Percentiles rank a stretch among this genome's conserved stretches.
Conservation (phyloP, 2,888 invertebrate genomes). For the Ophioninae sp. region DNA sequence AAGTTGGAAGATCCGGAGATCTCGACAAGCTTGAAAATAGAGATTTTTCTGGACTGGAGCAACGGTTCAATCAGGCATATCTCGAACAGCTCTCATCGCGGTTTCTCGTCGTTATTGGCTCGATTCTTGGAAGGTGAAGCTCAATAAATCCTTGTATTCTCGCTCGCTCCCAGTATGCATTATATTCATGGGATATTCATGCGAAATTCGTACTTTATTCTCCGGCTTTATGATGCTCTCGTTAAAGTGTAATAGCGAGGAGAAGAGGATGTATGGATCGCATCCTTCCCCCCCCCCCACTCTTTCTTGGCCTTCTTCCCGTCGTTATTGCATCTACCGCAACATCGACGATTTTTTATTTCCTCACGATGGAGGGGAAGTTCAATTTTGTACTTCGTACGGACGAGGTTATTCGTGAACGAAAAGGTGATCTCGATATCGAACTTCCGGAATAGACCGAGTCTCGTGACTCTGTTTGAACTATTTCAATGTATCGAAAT, state of each 20-base stretch:
- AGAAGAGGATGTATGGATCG: constrained; percentile 15
- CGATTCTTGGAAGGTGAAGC: constrained; percentile 28
- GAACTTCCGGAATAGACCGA: neutral
- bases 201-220: constrained; percentile 30
- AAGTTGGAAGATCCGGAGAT: neutral
- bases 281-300: neutral
- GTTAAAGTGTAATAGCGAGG: constrained; percentile 19
- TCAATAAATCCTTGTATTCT: constrained; percentile 21
- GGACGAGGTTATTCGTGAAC: neutral
- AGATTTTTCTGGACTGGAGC: constrained; percentile 1
- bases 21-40: neutral
- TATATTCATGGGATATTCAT: constrained; percentile 46
- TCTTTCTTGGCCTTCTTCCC: constrained; percentile 4
- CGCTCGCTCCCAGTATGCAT: constrained; percentile 16
- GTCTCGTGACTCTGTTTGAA: neutral
- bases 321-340: constrained; percentile 5
- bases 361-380: neutral
- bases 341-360: constrained; percentile 8
- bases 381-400: neutral
- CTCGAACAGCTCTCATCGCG: constrained; percentile 17
- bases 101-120: constrained; percentile 8
- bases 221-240: constrained; percentile 26
- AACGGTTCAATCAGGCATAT: constrained; percentile 14
- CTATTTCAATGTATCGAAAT: no score
- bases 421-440: neutral